Conservation (phyloP, 2,113 vertebrate genomes). For the Syngnathus typhle region DNA sequence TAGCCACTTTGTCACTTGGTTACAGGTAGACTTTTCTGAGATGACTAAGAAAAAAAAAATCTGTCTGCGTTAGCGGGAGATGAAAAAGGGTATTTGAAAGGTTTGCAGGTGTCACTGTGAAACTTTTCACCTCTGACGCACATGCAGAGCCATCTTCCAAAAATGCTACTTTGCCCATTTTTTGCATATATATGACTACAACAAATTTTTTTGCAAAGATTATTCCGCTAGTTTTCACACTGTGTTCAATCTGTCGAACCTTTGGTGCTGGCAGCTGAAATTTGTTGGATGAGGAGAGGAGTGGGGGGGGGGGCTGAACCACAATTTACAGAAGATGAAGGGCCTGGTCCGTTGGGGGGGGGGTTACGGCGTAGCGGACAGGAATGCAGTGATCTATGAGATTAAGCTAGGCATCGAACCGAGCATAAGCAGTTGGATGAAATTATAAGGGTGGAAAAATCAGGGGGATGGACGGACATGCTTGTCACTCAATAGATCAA, state of each 20-base stretch:
- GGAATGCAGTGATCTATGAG: slow-evolving; percentile 38
- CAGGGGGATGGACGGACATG: neutral
- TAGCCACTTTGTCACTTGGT: neutral
- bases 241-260: slow-evolving; percentile 13
- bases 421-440: slow-evolving; percentile 16
- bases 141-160: neutral
- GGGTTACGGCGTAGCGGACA: slow-evolving; percentile 14
- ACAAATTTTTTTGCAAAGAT: neutral
- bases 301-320: slow-evolving; percentile 26
- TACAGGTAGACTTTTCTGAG: neutral
- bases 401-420: slow-evolving; percentile 21
- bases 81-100: neutral
- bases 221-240: neutral
- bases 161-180: slow-evolving; percentile 13
- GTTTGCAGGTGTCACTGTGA: slow-evolving; percentile 14
- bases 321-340: slow-evolving; percentile 41
- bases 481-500: too few relatives aligned
- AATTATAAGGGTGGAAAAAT: slow-evolving; percentile 5
- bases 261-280: slow-evolving; percentile 60
- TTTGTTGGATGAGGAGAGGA: slow-evolving; percentile 45
- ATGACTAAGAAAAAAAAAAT: neutral
- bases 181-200: neutral
- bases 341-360: slow-evolving; percentile 13
- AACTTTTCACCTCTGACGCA: slow-evolving; percentile 30
- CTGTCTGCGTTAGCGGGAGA: neutral